A percentile compares a stretch with the other conserved stretches of the same genome.
These are phyloP conservation scores for Ardeotis arabs DNA, from an alignment of 2,113 vertebrate genomes.

Conservation along the genomic window DNA sequence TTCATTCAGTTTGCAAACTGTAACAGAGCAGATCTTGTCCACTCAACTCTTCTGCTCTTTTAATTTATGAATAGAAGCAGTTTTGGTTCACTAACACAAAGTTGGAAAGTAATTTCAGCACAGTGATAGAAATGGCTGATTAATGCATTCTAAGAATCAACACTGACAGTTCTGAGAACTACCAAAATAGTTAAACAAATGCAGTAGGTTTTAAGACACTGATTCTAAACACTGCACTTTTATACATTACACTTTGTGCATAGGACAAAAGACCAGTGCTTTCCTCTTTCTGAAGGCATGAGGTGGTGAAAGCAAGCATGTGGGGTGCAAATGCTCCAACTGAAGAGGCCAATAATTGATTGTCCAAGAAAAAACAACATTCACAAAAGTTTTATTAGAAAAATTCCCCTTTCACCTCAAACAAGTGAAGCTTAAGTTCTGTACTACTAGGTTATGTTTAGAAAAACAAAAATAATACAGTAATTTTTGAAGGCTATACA, in stretches of 20 bases:
- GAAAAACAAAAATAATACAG: conserved; percentile 50
- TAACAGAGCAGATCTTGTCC: not conserved
- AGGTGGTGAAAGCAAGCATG: not conserved
- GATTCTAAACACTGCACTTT: not conserved
- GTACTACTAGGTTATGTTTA: conserved; percentile 58
- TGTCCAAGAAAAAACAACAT: conserved; percentile 56
- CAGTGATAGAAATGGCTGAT: not conserved
- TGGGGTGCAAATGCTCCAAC: not conserved
- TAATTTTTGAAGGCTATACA: conserved; percentile 55
- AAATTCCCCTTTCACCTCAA: conserved; percentile 69
- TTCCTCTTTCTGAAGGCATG: not conserved
- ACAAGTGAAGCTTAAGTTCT: conserved; percentile 57
- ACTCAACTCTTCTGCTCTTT: not conserved
- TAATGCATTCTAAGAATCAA: not conserved
- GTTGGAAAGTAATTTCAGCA: not conserved
- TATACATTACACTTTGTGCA: no score
- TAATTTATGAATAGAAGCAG: not conserved
- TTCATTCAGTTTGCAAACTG: not conserved
- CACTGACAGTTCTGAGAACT: not conserved
- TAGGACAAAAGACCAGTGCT: not conserved
- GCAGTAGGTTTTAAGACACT: conserved; percentile 14
- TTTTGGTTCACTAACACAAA: not conserved
- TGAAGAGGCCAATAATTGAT: conserved; percentile 35
- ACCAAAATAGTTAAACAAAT: not conserved
- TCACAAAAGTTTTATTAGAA: conserved; percentile 70